Base-by-base conservation (phyloP, 53 echinoderm and acorn worm genomes). In the Paracentrotus lividus region DNA sequence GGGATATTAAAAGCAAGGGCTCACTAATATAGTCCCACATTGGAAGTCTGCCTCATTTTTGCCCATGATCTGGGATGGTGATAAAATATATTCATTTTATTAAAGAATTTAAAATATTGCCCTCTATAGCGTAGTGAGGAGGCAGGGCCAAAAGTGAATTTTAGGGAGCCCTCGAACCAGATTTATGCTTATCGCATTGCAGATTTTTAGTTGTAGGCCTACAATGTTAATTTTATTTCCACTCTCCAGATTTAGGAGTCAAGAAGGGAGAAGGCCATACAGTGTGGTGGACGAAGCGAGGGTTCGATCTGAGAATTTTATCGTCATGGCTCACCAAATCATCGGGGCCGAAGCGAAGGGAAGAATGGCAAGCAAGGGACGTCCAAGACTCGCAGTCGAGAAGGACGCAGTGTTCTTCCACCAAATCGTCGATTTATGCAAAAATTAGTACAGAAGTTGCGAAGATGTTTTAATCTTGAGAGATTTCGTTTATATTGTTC, bases 211-310 rank as follows among this genome's bases (percentile, higher is more conserved):
- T 78, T 40, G 38, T 40, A 40, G n/a, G n/a, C n/a, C n/a, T n/a
- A n/a, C n/a, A n/a, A n/a, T n/a, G n/a, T n/a, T n/a, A n/a, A n/a
- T n/a, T n/a, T n/a, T n/a, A n/a, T n/a, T n/a, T n/a, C 38, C 12
- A 21, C 43, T 36, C 38, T 78, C 38, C 81, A 40, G 40, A 7
- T 78, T 36, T 42, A 78, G 81, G 81, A 32, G 81, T 42, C 43
- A 32, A n/a, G n/a, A n/a, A n/a, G n/a, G n/a, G n/a, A 42, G 81
- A 40, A 78, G 81, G 81, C 81, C 42, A 78, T 78, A 78, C 81
- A 42, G 81, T 36, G 81, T 14, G 81, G 43, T 78, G 81, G 81
- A 78, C 43, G 9, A 42, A 32, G 81, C 40, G 42, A 40, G 81
- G 67, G 67, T 32, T 67, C 16, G 67, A 67, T 67, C 67, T 67